phyloP scores from a whole-genome alignment of 1,140 invertebrate genomes.

The Drosophila murphyi region DNA sequence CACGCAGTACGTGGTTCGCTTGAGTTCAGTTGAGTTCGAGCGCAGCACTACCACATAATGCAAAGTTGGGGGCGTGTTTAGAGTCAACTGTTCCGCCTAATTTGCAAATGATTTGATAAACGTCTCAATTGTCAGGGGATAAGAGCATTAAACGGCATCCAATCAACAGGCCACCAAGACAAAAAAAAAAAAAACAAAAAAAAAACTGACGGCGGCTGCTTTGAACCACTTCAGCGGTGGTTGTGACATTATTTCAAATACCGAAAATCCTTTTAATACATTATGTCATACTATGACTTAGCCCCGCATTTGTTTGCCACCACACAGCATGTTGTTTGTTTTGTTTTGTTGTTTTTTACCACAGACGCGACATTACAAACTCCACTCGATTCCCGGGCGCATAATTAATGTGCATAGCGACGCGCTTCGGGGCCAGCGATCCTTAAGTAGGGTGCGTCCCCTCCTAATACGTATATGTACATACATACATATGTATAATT shows the following conservation, averaged over 20 bases:
- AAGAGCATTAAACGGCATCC: background rate
- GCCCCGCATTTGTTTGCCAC: conserved; percentile 57
- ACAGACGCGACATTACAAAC: conserved; percentile 30
- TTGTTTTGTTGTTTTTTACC: conserved; percentile 40
- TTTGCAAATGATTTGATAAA: conserved; percentile 60
- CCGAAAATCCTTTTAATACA: conserved; percentile 72
- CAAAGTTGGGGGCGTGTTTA: conserved; percentile 40
- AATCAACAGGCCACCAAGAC: background rate
- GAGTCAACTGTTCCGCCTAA: conserved; percentile 47
- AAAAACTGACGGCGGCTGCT: conserved; percentile 11
- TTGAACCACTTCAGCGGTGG: conserved; percentile 21
- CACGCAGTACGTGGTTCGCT: conserved; percentile 50
- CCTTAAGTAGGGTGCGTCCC: conserved; percentile 74
- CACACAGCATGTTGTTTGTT: conserved; percentile 45
- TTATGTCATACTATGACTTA: conserved; percentile 57
- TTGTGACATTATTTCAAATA: conserved; percentile 50
- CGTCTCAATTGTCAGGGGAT: conserved; percentile 15
- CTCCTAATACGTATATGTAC: conserved; percentile 51
- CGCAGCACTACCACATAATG: conserved; percentile 29
- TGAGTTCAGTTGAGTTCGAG: conserved; percentile 62
- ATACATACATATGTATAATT: conserved; percentile 53
- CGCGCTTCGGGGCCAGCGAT: conserved; percentile 29
- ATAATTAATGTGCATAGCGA: conserved; percentile 73
- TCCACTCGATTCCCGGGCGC: conserved; percentile 43
- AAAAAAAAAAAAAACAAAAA: background rate